Evolutionary conservation across 2,797 vertebrate genomes (phyloP), one percentile per base, ranked within the genome.

Genomic region (Enteromius trimaculatus): DNA sequence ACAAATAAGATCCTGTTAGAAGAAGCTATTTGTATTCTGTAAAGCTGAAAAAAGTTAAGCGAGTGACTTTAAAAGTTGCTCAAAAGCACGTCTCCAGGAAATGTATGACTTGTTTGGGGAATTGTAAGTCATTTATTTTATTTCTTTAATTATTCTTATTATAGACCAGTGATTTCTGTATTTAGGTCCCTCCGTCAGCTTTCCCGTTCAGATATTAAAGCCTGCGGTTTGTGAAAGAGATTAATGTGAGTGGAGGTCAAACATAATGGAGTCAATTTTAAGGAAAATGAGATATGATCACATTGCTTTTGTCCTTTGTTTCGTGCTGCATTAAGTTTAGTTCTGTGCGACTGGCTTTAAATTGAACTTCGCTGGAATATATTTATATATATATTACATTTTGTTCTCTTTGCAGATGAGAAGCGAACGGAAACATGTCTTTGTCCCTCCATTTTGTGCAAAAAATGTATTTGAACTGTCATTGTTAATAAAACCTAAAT

Each of bases 221-320:
- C 85, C 90, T 92, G 91, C 86, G 84, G 90, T 91, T 92, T 88
- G 89, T 92, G 90, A 91, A 87, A 90, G 86, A 92, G 91, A 93
- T 94, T 92, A 92, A 89, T 84, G 80, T 8, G 81, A 91, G 89
- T 91, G 84, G 89, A 93, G 93, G 92, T 93, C 93, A 93, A 90
- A 92, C 87, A 91, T 91, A 92, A 94, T 90, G 86, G 91, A 87
- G 92, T 92, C 87, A 83, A 90, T 92, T 94, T 92, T 90, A 87
- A 83, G 84, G 71, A 85, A 89, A 91, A 91, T 89, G 85, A 92
- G 91, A 93, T 92, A 91, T 90, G 91, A 93, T 93, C 92, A 86
- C 90, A 82, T 74, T 79, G 80, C 79, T 19, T 87, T 90, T 88
- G 86, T 90, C 90, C 88, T 81, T 80, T 71, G 84, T 21, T 85